Evolutionary conservation across 2,797 vertebrate genomes (phyloP).

Genomic region (Philypnodon macrostomus): DNA sequence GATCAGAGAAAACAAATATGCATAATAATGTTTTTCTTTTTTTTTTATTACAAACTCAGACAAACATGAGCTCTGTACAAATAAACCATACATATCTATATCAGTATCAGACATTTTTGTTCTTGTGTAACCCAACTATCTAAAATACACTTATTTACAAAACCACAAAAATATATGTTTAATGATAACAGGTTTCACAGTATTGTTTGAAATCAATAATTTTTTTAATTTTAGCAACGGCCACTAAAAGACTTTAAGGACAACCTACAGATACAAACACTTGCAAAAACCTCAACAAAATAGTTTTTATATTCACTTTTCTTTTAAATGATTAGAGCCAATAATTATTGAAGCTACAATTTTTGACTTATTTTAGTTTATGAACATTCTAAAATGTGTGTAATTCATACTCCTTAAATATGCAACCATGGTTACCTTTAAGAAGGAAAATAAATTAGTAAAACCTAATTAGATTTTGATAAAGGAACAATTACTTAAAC

Average conservation of each 20-base stretch:
- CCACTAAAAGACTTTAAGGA: conserved; percentile 7
- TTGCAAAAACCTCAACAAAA: conserved; percentile 11
- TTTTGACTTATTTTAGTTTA: too few relatives aligned
- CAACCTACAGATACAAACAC: conserved; percentile 17
- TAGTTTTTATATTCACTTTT: too few relatives aligned
- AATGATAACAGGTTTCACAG: conserved; percentile 51
- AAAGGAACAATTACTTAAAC: background rate
- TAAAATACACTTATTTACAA: conserved; percentile 70
- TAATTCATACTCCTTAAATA: too few relatives aligned
- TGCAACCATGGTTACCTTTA: too few relatives aligned
- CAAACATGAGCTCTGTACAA: conserved; percentile 64
- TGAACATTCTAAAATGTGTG: too few relatives aligned
- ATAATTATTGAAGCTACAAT: too few relatives aligned
- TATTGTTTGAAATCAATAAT: too few relatives aligned
- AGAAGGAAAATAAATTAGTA: too few relatives aligned
- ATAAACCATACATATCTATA: conserved; percentile 38
- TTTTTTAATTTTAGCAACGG: conserved; percentile 16
- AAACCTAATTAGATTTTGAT: too few relatives aligned
- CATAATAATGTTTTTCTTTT: conserved; percentile 26
- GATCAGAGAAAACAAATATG: background rate
- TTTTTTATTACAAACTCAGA: conserved; percentile 66
- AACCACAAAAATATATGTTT: conserved; percentile 7
- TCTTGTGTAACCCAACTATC: conserved; percentile 15
- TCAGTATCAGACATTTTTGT: conserved; percentile 13
- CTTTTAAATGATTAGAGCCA: too few relatives aligned